These are phyloP conservation scores for Geopemphigus sp. DNA, from an alignment of 1,140 invertebrate species.

Conservation along the genomic window DNA sequence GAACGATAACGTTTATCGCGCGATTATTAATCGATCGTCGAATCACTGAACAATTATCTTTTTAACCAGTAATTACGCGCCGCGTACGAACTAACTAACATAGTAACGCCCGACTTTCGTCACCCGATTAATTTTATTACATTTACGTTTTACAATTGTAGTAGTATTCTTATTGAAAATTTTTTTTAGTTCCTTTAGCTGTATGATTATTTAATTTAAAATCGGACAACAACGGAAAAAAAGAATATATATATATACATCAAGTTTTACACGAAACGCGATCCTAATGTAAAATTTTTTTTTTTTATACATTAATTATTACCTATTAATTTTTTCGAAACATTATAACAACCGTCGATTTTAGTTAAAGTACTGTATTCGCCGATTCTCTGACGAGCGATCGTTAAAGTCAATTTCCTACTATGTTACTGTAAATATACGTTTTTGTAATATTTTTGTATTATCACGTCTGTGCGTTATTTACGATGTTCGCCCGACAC, in stretches of 20 bases:
- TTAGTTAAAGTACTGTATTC: conserved; percentile 21
- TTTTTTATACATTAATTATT: background rate
- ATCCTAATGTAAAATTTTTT: conserved; percentile 17
- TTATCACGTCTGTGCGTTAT: background rate
- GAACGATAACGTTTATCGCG: too few species aligned
- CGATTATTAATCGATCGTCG: too few species aligned
- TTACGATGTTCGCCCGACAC: background rate
- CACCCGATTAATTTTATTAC: conserved; percentile 2
- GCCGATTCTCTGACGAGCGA: background rate
- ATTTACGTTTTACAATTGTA: background rate
- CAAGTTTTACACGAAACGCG: background rate
- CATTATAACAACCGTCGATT: background rate
- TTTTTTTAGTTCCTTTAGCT: conserved; percentile 44
- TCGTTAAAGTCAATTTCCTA: conserved; percentile 12
- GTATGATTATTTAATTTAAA: conserved; percentile 15
- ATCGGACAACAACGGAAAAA: background rate
- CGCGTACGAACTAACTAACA: background rate
- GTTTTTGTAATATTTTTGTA: conserved; percentile 36
- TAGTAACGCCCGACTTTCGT: background rate
- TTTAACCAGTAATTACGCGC: too few species aligned
- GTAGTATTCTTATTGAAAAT: conserved; percentile 29
- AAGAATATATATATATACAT: background rate
- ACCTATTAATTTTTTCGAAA: background rate
- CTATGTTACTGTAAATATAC: conserved; percentile 24
- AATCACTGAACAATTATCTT: too few species aligned